A percentile compares a stretch with the other conserved stretches of the same genome.
phyloP scores from a whole-genome alignment of 2,888 invertebrate genomes.

The Oxytorus armatus region DNA sequence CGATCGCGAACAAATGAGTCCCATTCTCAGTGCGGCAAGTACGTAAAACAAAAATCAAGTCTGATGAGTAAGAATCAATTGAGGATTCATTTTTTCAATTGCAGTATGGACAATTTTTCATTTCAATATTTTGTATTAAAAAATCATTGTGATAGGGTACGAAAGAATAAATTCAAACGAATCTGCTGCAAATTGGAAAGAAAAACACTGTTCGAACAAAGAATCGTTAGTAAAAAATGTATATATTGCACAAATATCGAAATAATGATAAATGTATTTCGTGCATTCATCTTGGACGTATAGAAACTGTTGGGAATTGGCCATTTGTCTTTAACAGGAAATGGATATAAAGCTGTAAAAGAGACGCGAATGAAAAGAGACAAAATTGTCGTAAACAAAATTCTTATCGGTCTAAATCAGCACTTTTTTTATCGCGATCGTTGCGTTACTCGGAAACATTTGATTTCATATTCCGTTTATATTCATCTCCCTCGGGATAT shows the following conservation, averaged over 20 bases:
- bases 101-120: background rate
- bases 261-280: background rate
- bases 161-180: too few relatives aligned
- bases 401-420: background rate
- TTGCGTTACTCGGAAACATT: background rate
- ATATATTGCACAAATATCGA: background rate
- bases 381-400: background rate
- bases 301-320: background rate
- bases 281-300: background rate
- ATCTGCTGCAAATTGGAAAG: too few relatives aligned
- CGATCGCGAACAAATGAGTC: too few relatives aligned
- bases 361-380: conserved; percentile 6
- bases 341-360: background rate
- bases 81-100: background rate
- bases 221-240: background rate
- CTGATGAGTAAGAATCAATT: background rate
- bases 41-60: background rate
- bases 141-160: too few relatives aligned
- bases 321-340: background rate
- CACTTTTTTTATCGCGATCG: conserved; percentile 1
- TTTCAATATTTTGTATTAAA: background rate
- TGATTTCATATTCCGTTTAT: background rate
- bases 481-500: background rate
- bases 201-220: too few relatives aligned
- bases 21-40: too few relatives aligned